These are phyloP conservation scores for Syncerus caffer DNA, from an alignment of 2,797 vertebrate species.

Conservation along the genomic window DNA sequence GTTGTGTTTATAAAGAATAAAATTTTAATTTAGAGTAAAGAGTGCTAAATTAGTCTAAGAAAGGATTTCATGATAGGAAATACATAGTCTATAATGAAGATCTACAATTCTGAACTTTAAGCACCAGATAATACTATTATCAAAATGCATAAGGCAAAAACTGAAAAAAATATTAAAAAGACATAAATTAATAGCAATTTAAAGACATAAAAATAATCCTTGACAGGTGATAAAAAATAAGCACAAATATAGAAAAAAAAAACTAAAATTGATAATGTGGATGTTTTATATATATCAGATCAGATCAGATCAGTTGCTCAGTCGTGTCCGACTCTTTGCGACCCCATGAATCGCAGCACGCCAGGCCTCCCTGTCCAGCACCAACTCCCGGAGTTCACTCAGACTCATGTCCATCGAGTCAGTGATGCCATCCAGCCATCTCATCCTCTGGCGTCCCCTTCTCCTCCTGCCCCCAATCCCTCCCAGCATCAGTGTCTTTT, in stretches of 20 bases:
- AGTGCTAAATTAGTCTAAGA: background rate
- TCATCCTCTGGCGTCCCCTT: too few species aligned
- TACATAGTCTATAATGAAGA: background rate
- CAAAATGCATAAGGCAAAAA: conserved; percentile 2
- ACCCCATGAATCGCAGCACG: too few species aligned
- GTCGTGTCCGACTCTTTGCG: too few species aligned
- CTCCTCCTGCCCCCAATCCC: too few species aligned
- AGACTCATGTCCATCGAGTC: too few species aligned
- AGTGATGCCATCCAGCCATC: too few species aligned
- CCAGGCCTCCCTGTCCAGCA: too few species aligned
- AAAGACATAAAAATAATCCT: background rate
- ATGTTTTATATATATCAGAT: background rate
- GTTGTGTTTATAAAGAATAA: background rate
- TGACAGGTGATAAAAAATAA: background rate
- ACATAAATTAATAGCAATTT: background rate
- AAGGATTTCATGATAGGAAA: background rate
- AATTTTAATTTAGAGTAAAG: background rate
- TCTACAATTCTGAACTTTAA: background rate
- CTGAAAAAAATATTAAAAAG: background rate
- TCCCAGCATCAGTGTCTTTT: too few species aligned
- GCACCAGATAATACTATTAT: background rate
- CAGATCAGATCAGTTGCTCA: too few species aligned
- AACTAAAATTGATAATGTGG: background rate
- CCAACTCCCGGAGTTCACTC: too few species aligned
- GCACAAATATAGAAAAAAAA: background rate